Evolutionary conservation across 2,797 vertebrate genomes (phyloP).

Genomic region (Salmo trutta): DNA sequence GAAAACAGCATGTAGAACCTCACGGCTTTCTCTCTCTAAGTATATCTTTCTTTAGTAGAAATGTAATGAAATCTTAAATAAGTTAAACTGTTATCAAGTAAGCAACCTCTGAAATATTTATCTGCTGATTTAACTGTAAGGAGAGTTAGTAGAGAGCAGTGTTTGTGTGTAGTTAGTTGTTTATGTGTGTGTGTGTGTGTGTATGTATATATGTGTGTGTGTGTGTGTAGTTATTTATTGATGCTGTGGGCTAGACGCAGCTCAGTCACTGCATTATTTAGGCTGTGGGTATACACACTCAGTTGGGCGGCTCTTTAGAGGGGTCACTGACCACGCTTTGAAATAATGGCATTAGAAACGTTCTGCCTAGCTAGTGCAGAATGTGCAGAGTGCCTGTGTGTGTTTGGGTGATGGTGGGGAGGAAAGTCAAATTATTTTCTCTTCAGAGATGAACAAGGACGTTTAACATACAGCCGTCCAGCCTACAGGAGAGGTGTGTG

Average conservation of each 20-base stretch:
- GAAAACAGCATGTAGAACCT: not conserved
- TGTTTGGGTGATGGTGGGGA: slow-evolving; percentile 25
- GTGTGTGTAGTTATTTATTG: slow-evolving; percentile 64
- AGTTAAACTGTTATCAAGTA: slow-evolving; percentile 59
- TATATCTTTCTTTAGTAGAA: slow-evolving; percentile 4
- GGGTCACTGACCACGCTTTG: slow-evolving; percentile 69
- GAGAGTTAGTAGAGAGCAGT: slow-evolving; percentile 42
- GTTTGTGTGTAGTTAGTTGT: not conserved
- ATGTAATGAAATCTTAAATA: slow-evolving; percentile 65
- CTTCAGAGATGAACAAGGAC: not conserved
- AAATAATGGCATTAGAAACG: slow-evolving; percentile 70
- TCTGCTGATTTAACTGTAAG: slow-evolving; percentile 67
- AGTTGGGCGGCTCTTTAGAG: slow-evolving; percentile 66
- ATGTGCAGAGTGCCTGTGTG: slow-evolving; percentile 18
- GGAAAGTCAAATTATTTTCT: not conserved
- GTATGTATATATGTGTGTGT: no score
- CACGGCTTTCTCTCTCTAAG: not conserved
- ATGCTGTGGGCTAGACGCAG: slow-evolving; percentile 63
- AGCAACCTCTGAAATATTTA: slow-evolving; percentile 69
- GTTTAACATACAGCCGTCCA: not conserved
- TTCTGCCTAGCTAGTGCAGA: slow-evolving; percentile 15
- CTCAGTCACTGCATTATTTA: slow-evolving; percentile 42
- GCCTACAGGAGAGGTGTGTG: not conserved
- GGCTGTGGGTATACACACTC: slow-evolving; percentile 63
- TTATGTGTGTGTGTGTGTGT: not conserved